Evolutionary conservation across 2,797 vertebrate species (phyloP).

Genomic region (Siniperca obscura): DNA sequence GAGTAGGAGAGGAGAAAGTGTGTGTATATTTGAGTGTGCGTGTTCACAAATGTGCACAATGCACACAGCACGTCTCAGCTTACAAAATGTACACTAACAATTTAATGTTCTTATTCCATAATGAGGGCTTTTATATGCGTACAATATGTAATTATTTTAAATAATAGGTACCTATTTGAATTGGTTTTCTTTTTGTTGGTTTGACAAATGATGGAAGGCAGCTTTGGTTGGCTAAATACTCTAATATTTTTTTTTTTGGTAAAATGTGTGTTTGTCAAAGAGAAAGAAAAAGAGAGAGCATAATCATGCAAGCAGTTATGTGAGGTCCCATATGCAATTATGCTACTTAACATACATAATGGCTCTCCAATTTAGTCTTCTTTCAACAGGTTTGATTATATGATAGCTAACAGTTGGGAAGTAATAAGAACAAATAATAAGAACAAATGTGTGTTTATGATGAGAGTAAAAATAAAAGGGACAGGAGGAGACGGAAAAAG

Average conservation of each 20-base stretch:
- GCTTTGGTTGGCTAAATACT: constrained; percentile 32
- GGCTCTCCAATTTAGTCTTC: constrained; percentile 21
- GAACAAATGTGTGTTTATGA: constrained; percentile 34
- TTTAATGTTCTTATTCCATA: constrained; percentile 44
- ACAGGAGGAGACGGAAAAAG: constrained; percentile 8
- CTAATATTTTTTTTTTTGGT: constrained; percentile 2
- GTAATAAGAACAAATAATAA: not conserved
- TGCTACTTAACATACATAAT: constrained; percentile 52
- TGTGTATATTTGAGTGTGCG: constrained; percentile 23
- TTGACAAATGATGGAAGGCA: constrained; percentile 36
- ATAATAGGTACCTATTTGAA: constrained; percentile 48
- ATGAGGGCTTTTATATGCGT: constrained; percentile 30
- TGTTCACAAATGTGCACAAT: constrained; percentile 14
- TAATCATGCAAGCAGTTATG: constrained; percentile 44
- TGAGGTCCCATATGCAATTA: constrained; percentile 53
- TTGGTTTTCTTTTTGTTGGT: constrained; percentile 35
- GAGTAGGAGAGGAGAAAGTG: constrained; percentile 38
- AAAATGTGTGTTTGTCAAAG: constrained; percentile 5
- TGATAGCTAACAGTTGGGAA: constrained; percentile 34
- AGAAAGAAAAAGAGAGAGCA: constrained; percentile 21
- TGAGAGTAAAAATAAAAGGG: constrained; percentile 25
- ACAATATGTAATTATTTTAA: constrained; percentile 52
- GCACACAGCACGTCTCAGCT: constrained; percentile 10
- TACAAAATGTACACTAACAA: constrained; percentile 32
- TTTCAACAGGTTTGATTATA: constrained; percentile 44